phyloP scores from a whole-genome alignment of 2,797 vertebrate genomes.

The Poecilia gillii region DNA sequence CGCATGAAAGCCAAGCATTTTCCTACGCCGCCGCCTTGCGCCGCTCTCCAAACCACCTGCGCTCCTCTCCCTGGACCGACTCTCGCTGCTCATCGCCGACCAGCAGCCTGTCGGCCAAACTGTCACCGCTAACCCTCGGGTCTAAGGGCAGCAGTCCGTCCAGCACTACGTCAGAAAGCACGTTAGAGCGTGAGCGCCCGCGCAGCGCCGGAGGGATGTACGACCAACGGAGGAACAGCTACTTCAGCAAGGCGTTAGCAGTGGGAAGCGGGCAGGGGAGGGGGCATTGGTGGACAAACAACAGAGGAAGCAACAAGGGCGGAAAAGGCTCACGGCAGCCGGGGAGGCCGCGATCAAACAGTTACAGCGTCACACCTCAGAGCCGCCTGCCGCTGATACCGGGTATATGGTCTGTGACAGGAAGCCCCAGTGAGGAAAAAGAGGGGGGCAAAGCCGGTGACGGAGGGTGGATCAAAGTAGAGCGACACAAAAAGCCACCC shows the following conservation, averaged over 20 bases:
- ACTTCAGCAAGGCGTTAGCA: slow-evolving; percentile 68
- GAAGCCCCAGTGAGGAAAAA: slow-evolving; percentile 65
- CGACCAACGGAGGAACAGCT: slow-evolving; percentile 66
- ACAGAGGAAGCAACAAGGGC: slow-evolving; percentile 63
- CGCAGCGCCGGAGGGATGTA: slow-evolving; percentile 66
- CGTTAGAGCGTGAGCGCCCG: slow-evolving; percentile 81
- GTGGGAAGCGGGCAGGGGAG: slow-evolving; percentile 56
- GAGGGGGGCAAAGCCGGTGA: slow-evolving; percentile 84
- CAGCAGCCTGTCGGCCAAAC: slow-evolving; percentile 81
- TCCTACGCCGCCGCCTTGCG: slow-evolving; percentile 90
- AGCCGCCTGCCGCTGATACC: slow-evolving; percentile 80
- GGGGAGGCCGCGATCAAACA: slow-evolving; percentile 69
- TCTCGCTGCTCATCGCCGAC: slow-evolving; percentile 91
- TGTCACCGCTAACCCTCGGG: slow-evolving; percentile 87
- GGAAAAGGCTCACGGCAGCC: slow-evolving; percentile 63
- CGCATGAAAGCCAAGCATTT: slow-evolving; percentile 84
- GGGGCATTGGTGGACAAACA: slow-evolving; percentile 60
- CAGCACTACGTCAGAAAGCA: slow-evolving; percentile 89
- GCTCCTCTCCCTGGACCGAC: slow-evolving; percentile 77
- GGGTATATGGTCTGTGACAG: slow-evolving; percentile 82
- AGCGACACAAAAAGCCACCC: slow-evolving; percentile 85
- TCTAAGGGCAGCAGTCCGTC: slow-evolving; percentile 95
- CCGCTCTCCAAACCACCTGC: slow-evolving; percentile 78
- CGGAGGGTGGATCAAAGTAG: slow-evolving; percentile 94
- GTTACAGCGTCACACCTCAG: slow-evolving; percentile 54